Base-by-base conservation (phyloP, 2,888 invertebrate species). In the Nomada ferruginata region DNA sequence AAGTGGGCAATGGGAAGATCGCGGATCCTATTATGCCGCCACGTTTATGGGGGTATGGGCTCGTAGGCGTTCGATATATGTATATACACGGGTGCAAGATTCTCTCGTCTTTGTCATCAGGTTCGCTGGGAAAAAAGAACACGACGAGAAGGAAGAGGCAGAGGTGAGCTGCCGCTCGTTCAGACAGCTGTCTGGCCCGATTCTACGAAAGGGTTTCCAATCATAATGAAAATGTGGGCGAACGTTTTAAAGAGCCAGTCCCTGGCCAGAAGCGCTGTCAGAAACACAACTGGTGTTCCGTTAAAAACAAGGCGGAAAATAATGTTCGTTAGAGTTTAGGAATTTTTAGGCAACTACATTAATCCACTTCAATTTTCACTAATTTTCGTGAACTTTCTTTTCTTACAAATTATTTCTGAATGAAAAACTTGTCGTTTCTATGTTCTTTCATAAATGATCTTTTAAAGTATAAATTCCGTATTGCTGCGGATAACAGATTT, bases 151-250 rank as follows among this genome's bases (percentile, higher is more conserved):
- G 63, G 76, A 75, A 77, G 69, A 70, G 66, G 42, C 73, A 55
- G 78, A 75, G 65, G 70, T 69, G 79, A 18, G 63, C 74, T 71
- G 53, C 57, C 55, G 52, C 59, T 47, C 70, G 70, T 68, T 66
- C 76, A 75, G 84, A 79, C 82, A 88, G 85, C 87, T 89, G 86
- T 83, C 85, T 88, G 89, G 89, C 87, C 89, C 82, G 78, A 88
- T 87, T 89, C 81, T 76, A 66, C 79, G 82, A 85, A 88, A 83
- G 75, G 83, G 81, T 76, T 83, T 79, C 79, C 83, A 77, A 87
- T 71, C 80, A 75, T 76, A 80, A 85, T 85, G 85, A 76, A 79
- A 66, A 70, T 65, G 83, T 87, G 64, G 85, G 71, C 81, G 81
- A 85, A 53, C 60, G 82, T 53, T 81, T 79, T 76, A 75, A 70